These are phyloP conservation scores for Sarcoramphus papa DNA, from an alignment of 2,797 vertebrate genomes.

Conservation along the genomic window DNA sequence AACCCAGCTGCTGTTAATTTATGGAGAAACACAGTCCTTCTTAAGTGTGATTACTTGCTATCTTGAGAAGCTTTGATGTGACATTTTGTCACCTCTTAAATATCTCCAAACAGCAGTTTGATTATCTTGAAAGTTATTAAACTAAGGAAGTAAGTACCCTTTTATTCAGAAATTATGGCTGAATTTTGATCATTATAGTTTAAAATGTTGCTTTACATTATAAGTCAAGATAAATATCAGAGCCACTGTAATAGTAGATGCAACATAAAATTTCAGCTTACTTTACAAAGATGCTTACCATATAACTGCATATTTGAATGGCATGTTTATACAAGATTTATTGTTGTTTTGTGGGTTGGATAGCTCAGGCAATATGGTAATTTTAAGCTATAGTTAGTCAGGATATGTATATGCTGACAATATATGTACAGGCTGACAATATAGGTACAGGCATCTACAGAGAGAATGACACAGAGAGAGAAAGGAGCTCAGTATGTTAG, in stretches of 20 bases:
- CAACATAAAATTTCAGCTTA: not conserved
- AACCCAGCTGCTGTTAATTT: not conserved
- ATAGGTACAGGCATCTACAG: not conserved
- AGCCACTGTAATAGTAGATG: not conserved
- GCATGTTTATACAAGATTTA: not conserved
- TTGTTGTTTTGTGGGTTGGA: not conserved
- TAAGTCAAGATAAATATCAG: not conserved
- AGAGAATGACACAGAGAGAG: not conserved
- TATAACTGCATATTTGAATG: not conserved
- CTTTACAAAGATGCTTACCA: not conserved
- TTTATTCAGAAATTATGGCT: not conserved
- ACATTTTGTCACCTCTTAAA: constrained; percentile 16
- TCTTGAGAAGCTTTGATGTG: not conserved
- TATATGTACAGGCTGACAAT: not conserved
- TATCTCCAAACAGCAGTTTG: not conserved
- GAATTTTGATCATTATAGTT: not conserved
- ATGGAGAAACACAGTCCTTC: not conserved
- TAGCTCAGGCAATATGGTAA: not conserved
- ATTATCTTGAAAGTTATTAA: not conserved
- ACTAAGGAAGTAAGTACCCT: not conserved
- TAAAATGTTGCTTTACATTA: not conserved
- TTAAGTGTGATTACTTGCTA: not conserved
- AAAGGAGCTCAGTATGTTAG: not conserved
- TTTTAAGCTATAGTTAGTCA: not conserved
- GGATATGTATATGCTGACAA: not conserved